Conservation (phyloP, 2,888 invertebrate genomes). For the Cremastinae sp. region DNA sequence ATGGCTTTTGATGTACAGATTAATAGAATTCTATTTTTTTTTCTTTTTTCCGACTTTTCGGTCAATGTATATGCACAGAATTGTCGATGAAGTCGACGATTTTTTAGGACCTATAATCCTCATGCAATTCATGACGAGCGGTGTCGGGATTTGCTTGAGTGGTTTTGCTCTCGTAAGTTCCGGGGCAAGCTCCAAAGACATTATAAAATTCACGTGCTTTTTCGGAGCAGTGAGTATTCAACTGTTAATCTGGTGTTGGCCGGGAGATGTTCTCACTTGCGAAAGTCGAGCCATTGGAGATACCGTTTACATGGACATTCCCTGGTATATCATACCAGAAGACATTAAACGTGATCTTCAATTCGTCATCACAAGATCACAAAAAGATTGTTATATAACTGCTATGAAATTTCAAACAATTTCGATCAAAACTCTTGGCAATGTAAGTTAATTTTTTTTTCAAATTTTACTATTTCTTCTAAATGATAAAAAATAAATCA, state of each 20-base stretch:
- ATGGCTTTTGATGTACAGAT: too few species aligned
- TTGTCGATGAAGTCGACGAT: slow-evolving; percentile 59
- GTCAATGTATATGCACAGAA: slow-evolving; percentile 48
- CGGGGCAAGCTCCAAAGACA: slow-evolving; percentile 31
- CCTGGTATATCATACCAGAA: slow-evolving; percentile 61
- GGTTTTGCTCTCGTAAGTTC: slow-evolving; percentile 58
- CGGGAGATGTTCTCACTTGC: slow-evolving; percentile 62
- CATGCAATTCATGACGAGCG: slow-evolving; percentile 63
- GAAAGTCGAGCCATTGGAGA: slow-evolving; percentile 60
- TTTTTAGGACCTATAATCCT: slow-evolving; percentile 65
- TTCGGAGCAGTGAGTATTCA: slow-evolving; percentile 56
- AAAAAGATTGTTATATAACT: slow-evolving; percentile 55
- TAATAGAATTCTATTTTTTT: too few species aligned
- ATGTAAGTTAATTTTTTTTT: slow-evolving; percentile 47
- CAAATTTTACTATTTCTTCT: too few species aligned
- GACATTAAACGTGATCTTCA: slow-evolving; percentile 46
- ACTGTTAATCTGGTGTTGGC: slow-evolving; percentile 62
- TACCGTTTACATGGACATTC: slow-evolving; percentile 55
- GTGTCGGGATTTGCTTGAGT: slow-evolving; percentile 65
- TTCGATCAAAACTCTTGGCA: slow-evolving; percentile 57
- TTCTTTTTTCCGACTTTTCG: too few species aligned
- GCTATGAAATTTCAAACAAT: slow-evolving; percentile 60
- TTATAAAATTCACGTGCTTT: slow-evolving; percentile 60
- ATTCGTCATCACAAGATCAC: slow-evolving; percentile 60
- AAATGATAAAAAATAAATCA: too few species aligned